Base-by-base conservation (phyloP, 2,888 invertebrate species). In the Synanthedon myopaeformis region DNA sequence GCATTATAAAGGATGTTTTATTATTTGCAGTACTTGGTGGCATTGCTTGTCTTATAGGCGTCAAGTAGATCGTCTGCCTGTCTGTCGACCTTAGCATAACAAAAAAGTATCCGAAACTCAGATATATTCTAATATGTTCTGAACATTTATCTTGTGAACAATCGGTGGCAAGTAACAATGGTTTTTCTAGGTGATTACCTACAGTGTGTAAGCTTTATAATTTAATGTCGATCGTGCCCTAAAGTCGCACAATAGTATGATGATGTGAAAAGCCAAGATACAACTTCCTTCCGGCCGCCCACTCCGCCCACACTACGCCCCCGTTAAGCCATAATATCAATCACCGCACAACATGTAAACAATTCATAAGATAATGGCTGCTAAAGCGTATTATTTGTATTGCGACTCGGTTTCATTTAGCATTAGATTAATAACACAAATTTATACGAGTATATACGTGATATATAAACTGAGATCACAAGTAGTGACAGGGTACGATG, bases 211-310 rank as follows among this genome's bases (percentile, higher is more conserved):
- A 17, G 10, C 28, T 13, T 13, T 41, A 42, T 42, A 13, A n/a
- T 45, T 45, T 14, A 12, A 45, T 45, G 45, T 45, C 45, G 45
- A 45, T 6, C 45, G 45, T 11, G 45, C 8, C 6, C 14, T 45
- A n/a, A 45, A 13, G 13, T 12, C 45, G n/a, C 45, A n/a, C 45
- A 45, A 45, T 14, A 45, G n/a, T 45, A 14, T 13, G 45, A 14
- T 13, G 45, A 45, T 45, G 45, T 45, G 45, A 45, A 45, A 12
- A 45, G 45, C 45, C 13, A 8, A 45, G 45, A 13, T 45, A 45
- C 45, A 14, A 45, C 42, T 86, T 83, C 82, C 86, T 85, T 85
- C 84, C 85, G 83, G 82, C 68, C 81, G 75, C 84, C 61, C 57
- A 13, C 35, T 41, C 63, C 70, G 69, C 78, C 74, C 70, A 69